These are phyloP conservation scores for Halocynthia roretzi DNA, from an alignment of 23 tunicate genomes.

Conservation along the genomic window DNA sequence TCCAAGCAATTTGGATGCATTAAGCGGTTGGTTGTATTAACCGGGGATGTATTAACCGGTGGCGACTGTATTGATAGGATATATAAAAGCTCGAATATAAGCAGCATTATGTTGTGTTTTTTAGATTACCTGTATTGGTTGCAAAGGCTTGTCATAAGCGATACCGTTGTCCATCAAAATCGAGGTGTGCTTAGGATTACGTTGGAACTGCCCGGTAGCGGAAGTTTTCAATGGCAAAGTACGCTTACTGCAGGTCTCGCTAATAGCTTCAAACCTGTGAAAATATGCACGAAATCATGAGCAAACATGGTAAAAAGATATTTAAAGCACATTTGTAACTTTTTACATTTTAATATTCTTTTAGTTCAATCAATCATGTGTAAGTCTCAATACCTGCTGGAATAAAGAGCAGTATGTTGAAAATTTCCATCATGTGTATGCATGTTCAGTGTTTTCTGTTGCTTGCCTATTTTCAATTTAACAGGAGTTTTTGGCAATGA, in stretches of 20 bases:
- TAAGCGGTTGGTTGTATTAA: too few relatives aligned
- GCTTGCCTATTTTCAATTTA: slow-evolving; percentile 40
- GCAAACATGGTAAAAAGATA: too few relatives aligned
- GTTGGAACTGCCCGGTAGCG: slow-evolving; percentile 67
- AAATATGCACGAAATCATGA: neutral
- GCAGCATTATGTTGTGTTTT: too few relatives aligned
- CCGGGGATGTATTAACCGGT: too few relatives aligned
- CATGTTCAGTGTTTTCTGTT: slow-evolving; percentile 35
- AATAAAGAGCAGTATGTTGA: slow-evolving; percentile 48
- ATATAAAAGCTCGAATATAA: too few relatives aligned
- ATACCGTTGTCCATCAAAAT: slow-evolving; percentile 77
- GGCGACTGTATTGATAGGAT: too few relatives aligned
- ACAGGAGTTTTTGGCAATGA: slow-evolving; percentile 21
- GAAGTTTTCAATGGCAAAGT: slow-evolving; percentile 49
- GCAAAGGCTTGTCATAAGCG: slow-evolving; percentile 71
- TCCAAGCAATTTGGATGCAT: too few relatives aligned
- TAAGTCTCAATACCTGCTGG: slow-evolving; percentile 41
- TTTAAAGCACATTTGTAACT: neutral
- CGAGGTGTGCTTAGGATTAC: slow-evolving; percentile 79
- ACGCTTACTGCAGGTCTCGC: slow-evolving; percentile 61
- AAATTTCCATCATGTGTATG: slow-evolving; percentile 36
- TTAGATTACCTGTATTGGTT: slow-evolving; percentile 54
- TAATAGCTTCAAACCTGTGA: slow-evolving; percentile 66
- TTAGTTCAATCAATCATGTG: neutral
- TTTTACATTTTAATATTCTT: neutral